Base-by-base conservation (phyloP, 2,888 invertebrate species). In the Mimumesa dahlbomi region DNA sequence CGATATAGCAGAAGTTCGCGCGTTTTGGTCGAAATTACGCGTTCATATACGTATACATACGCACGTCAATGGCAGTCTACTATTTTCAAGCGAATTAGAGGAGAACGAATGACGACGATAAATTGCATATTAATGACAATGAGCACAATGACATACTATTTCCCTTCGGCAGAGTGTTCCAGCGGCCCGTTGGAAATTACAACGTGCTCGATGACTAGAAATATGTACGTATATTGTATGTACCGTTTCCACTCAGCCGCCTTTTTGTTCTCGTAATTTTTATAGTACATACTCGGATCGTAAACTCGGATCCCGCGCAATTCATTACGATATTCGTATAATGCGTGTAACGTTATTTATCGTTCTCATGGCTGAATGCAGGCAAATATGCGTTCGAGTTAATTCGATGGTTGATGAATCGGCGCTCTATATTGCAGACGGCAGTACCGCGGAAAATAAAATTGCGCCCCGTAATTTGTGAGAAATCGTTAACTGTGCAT, bases 51-150 rank as follows among this genome's bases (percentile, higher is more conserved):
- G n/a, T n/a, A n/a, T n/a, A n/a, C n/a, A n/a, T n/a, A n/a, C n/a
- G n/a, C n/a, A n/a, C 7, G 22, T 16, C 25, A 49, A 40, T 36
- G 34, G 14, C 25, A 16, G 40, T 31, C n/a, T 11, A 25, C 25
- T 36, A 48, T 22, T 50, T 57, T 40, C 42, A 9, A 7, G 11
- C 13, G 13, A 42, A 14, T 38, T 7, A 49, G 18, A 19, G 16
- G 34, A 40, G 38, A 25, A 42, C 31, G 57, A 49, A 22, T 34
- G 46, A 25, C 43, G 22, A 16, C 22, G 34, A 50, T 42, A 50
- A 50, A 64, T 64, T 57, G 57, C 57, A 57, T 57, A 64, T 57
- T 64, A 64, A 57, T 56, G 13, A 19, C 49, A 25, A 40, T 13
- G 40, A 14, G 16, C 4, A 0, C 3, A 1, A 7, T 16, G 38